Base-by-base conservation (phyloP, 1,140 invertebrate species). In the Nasonia vitripennis region DNA sequence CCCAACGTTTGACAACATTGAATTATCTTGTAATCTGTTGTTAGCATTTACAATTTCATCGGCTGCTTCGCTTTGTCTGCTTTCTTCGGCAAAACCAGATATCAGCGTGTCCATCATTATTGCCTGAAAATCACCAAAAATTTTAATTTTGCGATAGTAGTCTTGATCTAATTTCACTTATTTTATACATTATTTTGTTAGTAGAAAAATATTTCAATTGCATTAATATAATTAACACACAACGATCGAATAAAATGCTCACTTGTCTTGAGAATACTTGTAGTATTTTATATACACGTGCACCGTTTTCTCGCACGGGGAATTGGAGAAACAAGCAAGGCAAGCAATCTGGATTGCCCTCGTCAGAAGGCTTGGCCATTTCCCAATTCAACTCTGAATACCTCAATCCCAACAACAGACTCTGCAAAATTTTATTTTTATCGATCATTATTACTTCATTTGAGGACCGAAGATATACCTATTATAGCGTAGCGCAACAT, bases 81-180 rank as follows among this genome's bases (percentile, higher is more conserved):
- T 94, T 86, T 97, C 96, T 48, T 96, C 96, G 2, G 97, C 97
- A 92, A 98, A 98, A 78, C 96, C 95, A 68, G 96, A 95, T 83
- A 99, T 98, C 27, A 99, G 93, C 3, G 97, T 97, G 93, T 99
- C 97, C 96, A 99, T 98, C 95, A 98, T 96, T 85, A 96, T 95
- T 71, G 97, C 97, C 95, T 95, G 84, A 7, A 90, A 71, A 31
- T 31, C 23, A 14, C 9, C 23, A 34, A 2, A 34, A 2, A 75
- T 14, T 10, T 17, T 31, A 71, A 75, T 45, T 86, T 75, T 75
- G 87, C 87, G 27, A 83, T 67, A 62, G 80, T 14, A 48, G 34
- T 37, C 2, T 48, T 23, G 70, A 51, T 84, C 51, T 62, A 45
- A 27, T 37, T 14, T 67, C 70, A 68, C 23, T 23, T 70, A 31